These are phyloP conservation scores for Myripristis murdjan DNA, from an alignment of 2,797 vertebrate genomes.

Conservation along the genomic window DNA sequence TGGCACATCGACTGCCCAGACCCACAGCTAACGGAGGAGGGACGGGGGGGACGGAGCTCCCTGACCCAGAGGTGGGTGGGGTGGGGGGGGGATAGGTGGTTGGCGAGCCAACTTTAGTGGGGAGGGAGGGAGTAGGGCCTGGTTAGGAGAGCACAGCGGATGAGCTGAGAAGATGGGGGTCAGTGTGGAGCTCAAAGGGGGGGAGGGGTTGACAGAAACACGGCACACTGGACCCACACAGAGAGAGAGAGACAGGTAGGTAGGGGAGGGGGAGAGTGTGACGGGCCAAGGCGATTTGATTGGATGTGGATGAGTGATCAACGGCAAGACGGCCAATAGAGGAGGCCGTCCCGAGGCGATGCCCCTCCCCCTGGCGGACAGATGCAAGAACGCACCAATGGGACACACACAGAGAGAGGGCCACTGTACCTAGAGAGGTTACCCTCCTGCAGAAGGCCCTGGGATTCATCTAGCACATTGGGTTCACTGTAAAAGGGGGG, in stretches of 20 bases:
- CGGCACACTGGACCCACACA: conserved; percentile 72
- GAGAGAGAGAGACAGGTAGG: conserved; percentile 66
- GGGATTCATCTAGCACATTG: conserved; percentile 99
- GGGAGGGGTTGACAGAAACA: conserved; percentile 55
- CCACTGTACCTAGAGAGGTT: conserved; percentile 99
- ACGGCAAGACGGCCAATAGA: conserved; percentile 71
- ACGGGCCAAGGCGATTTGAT: conserved; percentile 81
- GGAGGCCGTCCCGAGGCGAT: conserved; percentile 73
- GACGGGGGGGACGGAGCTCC: conserved; percentile 52
- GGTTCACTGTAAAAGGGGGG: conserved; percentile 99
- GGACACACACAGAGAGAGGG: conserved; percentile 81
- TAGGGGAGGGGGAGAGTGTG: conserved; percentile 71
- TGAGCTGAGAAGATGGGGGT: conserved; percentile 81
- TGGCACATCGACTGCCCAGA: conserved; percentile 65
- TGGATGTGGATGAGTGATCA: conserved; percentile 84
- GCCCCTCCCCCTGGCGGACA: conserved; percentile 73
- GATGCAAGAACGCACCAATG: conserved; percentile 74
- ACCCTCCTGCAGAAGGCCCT: conserved; percentile 98
- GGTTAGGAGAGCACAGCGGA: conserved; percentile 77
- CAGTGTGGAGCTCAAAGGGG: conserved; percentile 73
- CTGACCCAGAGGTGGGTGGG: conserved; percentile 23
- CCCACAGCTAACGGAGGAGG: conserved; percentile 71
- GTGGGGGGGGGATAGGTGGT: conserved; percentile 4
- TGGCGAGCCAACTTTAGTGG: conserved; percentile 1
- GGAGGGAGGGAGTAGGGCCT: conserved; percentile 15